These are phyloP conservation scores for Festucalex cinctus DNA, from an alignment of 2,113 vertebrate species.

Conservation along the genomic window DNA sequence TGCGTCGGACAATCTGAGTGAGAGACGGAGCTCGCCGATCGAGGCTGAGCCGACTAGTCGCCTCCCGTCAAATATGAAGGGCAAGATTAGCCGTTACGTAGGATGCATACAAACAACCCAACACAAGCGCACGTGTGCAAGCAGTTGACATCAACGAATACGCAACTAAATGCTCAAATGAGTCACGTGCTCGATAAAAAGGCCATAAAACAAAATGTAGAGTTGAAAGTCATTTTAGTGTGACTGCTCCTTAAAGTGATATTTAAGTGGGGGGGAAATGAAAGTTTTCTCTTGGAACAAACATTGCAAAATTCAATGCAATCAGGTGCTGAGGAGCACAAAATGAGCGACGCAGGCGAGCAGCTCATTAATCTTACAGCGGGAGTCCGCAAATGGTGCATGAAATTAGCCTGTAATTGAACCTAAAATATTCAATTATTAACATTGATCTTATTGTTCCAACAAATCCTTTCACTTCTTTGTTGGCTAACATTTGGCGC, in stretches of 20 bases:
- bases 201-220: slow-evolving; percentile 14
- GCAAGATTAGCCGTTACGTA: slow-evolving; percentile 68
- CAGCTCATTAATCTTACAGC: slow-evolving; percentile 2
- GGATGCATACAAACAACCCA: slow-evolving; percentile 69
- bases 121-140: slow-evolving; percentile 68
- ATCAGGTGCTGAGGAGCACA: not conserved
- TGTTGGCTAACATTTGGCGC: not conserved
- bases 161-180: slow-evolving; percentile 31
- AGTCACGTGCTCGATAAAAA: slow-evolving; percentile 28
- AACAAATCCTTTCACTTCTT: slow-evolving; percentile 1
- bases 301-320: not conserved
- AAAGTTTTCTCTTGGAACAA: not conserved
- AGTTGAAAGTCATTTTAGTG: slow-evolving; percentile 8
- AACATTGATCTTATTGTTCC: slow-evolving; percentile 7
- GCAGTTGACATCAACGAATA: slow-evolving; percentile 77
- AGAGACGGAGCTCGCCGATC: slow-evolving; percentile 67
- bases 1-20: slow-evolving; percentile 66
- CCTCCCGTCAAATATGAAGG: slow-evolving; percentile 77
- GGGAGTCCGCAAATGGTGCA: slow-evolving; percentile 6
- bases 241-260: not conserved
- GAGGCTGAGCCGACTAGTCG: slow-evolving; percentile 75
- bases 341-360: not conserved
- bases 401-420: slow-evolving; percentile 11
- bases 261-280: not conserved
- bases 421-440: slow-evolving; percentile 9